Percentiles rank a stretch among this genome's conserved stretches.
These are phyloP conservation scores for Stercorarius parasiticus DNA, from an alignment of 2,113 vertebrate species.

Conservation along the genomic window DNA sequence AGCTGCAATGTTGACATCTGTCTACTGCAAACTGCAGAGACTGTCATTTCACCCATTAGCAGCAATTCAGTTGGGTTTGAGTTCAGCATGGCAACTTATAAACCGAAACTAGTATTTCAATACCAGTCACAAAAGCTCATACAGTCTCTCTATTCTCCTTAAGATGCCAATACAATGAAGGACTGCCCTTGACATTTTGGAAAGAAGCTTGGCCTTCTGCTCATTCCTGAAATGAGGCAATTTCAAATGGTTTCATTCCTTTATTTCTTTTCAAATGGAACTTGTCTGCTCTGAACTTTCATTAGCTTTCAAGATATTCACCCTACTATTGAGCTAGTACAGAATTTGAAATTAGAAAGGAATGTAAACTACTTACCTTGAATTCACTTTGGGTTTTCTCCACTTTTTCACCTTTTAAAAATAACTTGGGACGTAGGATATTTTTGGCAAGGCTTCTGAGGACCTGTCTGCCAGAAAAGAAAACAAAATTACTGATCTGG, in stretches of 20 bases:
- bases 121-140: neutral
- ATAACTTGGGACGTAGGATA: neutral
- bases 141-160: neutral
- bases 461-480: constrained; percentile 24
- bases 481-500: constrained; percentile 41
- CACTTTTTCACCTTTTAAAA: constrained; percentile 42
- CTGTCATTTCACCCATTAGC: constrained; percentile 11
- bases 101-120: neutral
- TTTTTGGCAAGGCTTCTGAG: constrained; percentile 44
- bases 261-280: constrained; percentile 10
- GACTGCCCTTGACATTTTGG: neutral
- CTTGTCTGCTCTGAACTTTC: neutral
- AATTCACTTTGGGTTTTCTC: constrained; percentile 34
- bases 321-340: neutral
- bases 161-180: neutral
- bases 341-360: neutral
- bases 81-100: neutral
- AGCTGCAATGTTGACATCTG: constrained; percentile 58
- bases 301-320: constrained; percentile 7
- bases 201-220: neutral
- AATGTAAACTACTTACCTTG: constrained; percentile 1
- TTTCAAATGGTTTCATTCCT: neutral
- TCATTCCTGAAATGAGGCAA: neutral
- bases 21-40: neutral
- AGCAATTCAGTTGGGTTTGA: neutral